These are phyloP conservation scores for Cheracebus regulus DNA, from an alignment of 2,797 vertebrate genomes.

Conservation along the genomic window DNA sequence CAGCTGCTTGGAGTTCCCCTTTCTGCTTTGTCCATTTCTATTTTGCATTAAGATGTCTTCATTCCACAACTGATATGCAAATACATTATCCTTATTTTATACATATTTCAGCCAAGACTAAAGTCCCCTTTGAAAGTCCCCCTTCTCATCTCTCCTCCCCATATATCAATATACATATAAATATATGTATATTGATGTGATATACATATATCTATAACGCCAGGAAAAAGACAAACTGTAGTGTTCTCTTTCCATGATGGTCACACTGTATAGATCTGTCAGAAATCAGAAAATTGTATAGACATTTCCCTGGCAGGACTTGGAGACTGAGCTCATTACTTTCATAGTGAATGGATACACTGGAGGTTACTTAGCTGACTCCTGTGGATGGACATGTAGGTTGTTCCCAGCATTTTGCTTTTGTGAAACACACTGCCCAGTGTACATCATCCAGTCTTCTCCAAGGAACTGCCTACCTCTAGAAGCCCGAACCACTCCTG, in stretches of 20 bases:
- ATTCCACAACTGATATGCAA: neutral
- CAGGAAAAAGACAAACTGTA: neutral
- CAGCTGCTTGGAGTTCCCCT: neutral
- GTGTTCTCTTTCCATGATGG: neutral
- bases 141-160: neutral
- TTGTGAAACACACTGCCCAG: neutral
- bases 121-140: neutral
- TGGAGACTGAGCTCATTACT: neutral
- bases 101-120: neutral
- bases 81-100: neutral
- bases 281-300: neutral
- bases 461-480: neutral
- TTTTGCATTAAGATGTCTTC: neutral
- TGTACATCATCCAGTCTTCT: neutral
- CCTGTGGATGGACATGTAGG: neutral
- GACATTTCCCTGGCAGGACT: neutral
- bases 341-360: rapidly evolving
- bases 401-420: neutral
- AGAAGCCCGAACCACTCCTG: neutral
- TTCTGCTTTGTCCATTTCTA: neutral
- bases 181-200: too few species aligned
- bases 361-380: neutral
- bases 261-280: neutral
- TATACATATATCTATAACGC: neutral
- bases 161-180: too few species aligned